These are phyloP conservation scores for Melierax canorus DNA, from an alignment of 2,113 vertebrate species.

Conservation along the genomic window DNA sequence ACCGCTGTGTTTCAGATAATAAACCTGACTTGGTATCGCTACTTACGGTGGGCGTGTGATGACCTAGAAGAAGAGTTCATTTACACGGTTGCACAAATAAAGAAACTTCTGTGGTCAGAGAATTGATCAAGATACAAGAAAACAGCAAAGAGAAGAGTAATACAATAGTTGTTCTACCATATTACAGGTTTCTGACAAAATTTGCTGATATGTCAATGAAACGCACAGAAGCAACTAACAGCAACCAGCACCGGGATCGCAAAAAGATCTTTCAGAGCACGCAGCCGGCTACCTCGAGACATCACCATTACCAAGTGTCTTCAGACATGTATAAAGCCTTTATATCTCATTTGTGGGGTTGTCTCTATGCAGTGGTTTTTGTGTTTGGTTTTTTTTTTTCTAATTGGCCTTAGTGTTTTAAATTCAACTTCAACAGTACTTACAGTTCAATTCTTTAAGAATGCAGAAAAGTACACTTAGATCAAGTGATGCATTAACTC, in stretches of 20 bases:
- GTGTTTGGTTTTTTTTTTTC: not conserved
- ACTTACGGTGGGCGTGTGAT: not conserved
- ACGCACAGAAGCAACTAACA: not conserved
- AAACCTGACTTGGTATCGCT: not conserved
- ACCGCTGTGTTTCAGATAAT: not conserved
- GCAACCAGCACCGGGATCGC: not conserved
- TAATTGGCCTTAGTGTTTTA: not conserved
- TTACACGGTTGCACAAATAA: not conserved
- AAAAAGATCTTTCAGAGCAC: not conserved
- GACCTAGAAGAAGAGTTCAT: not conserved
- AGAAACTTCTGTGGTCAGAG: not conserved
- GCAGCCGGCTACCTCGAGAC: not conserved
- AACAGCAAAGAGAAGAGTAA: not conserved
- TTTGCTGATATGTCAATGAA: not conserved
- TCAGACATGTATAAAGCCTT: too few relatives aligned
- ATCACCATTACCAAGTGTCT: not conserved
- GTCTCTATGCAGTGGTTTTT: not conserved
- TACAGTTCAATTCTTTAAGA: not conserved
- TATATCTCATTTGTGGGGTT: not conserved
- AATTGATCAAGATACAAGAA: not conserved
- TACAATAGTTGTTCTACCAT: not conserved
- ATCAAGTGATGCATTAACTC: not conserved
- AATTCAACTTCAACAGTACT: not conserved
- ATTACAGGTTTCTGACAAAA: not conserved
- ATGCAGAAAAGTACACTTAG: not conserved